Evolutionary conservation across 1,140 invertebrate genomes (phyloP), one percentile per base, ranked within the genome.

Genomic region (Drosophila ohnishii): DNA sequence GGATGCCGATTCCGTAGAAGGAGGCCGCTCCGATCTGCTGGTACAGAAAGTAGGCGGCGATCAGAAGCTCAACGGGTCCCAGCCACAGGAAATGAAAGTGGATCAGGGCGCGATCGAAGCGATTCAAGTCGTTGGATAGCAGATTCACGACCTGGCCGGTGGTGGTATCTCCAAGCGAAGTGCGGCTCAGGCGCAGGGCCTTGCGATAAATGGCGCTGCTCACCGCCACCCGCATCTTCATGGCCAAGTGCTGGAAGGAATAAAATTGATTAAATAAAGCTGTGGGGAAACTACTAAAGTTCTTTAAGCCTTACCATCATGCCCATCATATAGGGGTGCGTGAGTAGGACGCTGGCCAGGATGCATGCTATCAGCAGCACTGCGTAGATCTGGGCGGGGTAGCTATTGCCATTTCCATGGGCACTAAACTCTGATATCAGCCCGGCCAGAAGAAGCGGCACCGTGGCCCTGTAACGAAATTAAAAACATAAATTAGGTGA

Each of bases 61-160:
- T 90, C 19, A 93, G 78, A 10, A 93, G 92, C 80, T 95, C 93
- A 8, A 94, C 45, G 0, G 94, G 94, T 0, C 93, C 94, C 19
- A 92, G 64, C 92, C 92, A 93, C n/a, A 93, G 58, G 9, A 90
- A 92, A 58, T 93, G 91, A 13, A 92, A 51, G 56, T 92, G 92
- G 11, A 92, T 78, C 39, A 91, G 35, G 3, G 87, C 80, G 7
- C 85, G 70, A 80, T 93, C 92, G 48, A 93, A 92, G n/a, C 92
- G 90, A 5, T 84, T 91, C 30, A 92, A 80, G 61, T 95, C 95
- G 81, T 95, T 95, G 13, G 95, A 94, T 69, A 95, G 92, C 28
- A 95, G 84, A 84, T 95, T 95, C 1, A 90, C 85, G 35, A 97
- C 95, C 92, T 97, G 96, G 0, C 97, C 97, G 6, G 95, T 94